Conservation (phyloP, 2,797 vertebrate species). For the Macrochelys suwanniensis region DNA sequence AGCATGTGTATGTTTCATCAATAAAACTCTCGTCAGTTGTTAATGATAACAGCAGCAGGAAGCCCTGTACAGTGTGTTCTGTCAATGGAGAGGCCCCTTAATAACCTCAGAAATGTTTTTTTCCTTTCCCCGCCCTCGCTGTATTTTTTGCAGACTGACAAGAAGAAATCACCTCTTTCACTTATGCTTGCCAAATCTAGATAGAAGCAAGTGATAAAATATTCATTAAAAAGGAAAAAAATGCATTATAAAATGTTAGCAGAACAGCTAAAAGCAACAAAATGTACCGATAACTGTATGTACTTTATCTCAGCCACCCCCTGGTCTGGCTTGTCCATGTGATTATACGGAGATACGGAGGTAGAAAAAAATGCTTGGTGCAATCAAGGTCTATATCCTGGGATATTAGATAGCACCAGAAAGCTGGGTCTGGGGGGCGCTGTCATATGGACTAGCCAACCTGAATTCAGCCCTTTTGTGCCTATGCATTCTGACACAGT, state of each 20-base stretch:
- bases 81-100: not conserved
- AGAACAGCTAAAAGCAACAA: conserved; percentile 23
- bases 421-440: not conserved
- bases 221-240: not conserved
- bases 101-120: conserved; percentile 2
- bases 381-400: not conserved
- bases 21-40: not conserved
- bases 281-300: not conserved
- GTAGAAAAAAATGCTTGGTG: not conserved
- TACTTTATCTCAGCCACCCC: conserved; percentile 42
- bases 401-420: conserved; percentile 7
- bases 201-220: conserved; percentile 46
- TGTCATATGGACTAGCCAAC: conserved; percentile 10
- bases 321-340: not conserved
- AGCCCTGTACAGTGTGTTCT: not conserved
- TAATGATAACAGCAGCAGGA: conserved; percentile 14
- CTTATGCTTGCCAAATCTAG: conserved; percentile 10
- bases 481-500: not conserved
- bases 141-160: conserved; percentile 1
- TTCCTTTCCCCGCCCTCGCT: not conserved
- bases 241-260: conserved; percentile 17
- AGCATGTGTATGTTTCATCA: not conserved
- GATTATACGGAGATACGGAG: conserved; percentile 5
- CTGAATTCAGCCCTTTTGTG: not conserved
- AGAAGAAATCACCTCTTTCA: conserved; percentile 30